A percentile compares a stretch with the other conserved stretches of the same genome.
Evolutionary conservation across 1,140 invertebrate species (phyloP).

Genomic region (Drosophila bipectinata): DNA sequence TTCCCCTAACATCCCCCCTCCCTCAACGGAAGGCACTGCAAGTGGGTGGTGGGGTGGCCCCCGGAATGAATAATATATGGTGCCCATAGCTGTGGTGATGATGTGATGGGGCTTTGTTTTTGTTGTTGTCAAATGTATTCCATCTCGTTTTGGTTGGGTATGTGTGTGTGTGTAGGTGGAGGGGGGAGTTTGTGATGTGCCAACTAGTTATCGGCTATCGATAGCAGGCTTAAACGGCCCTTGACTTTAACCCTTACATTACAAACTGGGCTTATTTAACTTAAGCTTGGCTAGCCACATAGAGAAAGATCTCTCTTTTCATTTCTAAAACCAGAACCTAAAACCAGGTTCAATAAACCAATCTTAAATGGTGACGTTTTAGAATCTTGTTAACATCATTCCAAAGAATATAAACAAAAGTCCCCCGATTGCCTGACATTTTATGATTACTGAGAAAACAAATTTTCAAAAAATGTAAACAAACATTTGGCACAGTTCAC

Average conservation of each 20-base stretch:
- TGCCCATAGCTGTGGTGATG: slow-evolving; percentile 35
- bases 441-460: slow-evolving; percentile 6
- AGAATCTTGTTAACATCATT: too few relatives aligned
- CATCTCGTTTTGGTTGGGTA: slow-evolving; percentile 8
- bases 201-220: slow-evolving; percentile 57
- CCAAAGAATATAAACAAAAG: not conserved
- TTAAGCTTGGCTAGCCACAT: too few relatives aligned
- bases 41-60: slow-evolving; percentile 25
- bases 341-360: not conserved
- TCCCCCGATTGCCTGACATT: not conserved
- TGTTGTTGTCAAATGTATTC: slow-evolving; percentile 41
- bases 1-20: not conserved
- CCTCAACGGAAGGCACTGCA: slow-evolving; percentile 2
- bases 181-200: slow-evolving; percentile 37
- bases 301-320: not conserved
- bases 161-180: slow-evolving; percentile 21
- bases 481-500: slow-evolving; percentile 17
- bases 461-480: slow-evolving; percentile 24
- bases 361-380: not conserved
- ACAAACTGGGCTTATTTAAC: not conserved
- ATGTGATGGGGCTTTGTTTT: slow-evolving; percentile 66
- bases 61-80: slow-evolving; percentile 10
- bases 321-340: not conserved
- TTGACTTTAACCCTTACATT: slow-evolving; percentile 22
- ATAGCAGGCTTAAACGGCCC: slow-evolving; percentile 52